Base-by-base conservation (phyloP, 1,140 invertebrate species). In the Eubasilissa regina region DNA sequence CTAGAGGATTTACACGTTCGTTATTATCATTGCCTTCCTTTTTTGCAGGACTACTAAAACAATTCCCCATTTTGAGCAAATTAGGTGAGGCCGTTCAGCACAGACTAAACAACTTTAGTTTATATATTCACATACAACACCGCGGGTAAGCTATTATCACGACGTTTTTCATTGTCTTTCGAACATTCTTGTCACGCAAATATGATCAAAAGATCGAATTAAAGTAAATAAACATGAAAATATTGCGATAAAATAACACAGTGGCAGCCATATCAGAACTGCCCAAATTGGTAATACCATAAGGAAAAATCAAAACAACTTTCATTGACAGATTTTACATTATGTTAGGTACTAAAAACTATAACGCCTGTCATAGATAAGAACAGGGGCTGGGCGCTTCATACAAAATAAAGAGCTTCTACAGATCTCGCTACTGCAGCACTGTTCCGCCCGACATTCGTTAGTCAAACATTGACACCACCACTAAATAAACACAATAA, bases 31-130 rank as follows among this genome's bases (percentile, higher is more conserved):
- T 92, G 87, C 86, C 91, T 87, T 93, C 92, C 80, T 90, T 90
- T 84, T 92, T 91, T 74, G 90, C 90, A 82, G 91, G 90, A 84
- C 90, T 93, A 88, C 92, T 93, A 87, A 93, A 93, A 89, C 93
- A 93, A 88, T 93, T 93, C 85, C 93, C 93, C 93, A 94, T 94
- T 78, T 78, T 78, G 66, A 78, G 68, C 68, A 60, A 78, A 70
- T 77, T 78, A 78, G 77, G 77, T 78, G 77, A 78, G 77, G 77
- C 66, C 76, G 76, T 60, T 68, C 66, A 44, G 53, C 76, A 15
- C 68, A 78, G 78, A 66, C 68, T 73, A 75, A 43, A 55, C 72
- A 53, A 79, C 44, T 43, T 53, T 25, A 56, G 68, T 77, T 73
- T 58, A 56, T 70, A 55, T 55, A 48, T 74, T 78, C 77, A 74